Evolutionary conservation across 1,140 invertebrate species (phyloP).

Genomic region (Sycobia sp.): DNA sequence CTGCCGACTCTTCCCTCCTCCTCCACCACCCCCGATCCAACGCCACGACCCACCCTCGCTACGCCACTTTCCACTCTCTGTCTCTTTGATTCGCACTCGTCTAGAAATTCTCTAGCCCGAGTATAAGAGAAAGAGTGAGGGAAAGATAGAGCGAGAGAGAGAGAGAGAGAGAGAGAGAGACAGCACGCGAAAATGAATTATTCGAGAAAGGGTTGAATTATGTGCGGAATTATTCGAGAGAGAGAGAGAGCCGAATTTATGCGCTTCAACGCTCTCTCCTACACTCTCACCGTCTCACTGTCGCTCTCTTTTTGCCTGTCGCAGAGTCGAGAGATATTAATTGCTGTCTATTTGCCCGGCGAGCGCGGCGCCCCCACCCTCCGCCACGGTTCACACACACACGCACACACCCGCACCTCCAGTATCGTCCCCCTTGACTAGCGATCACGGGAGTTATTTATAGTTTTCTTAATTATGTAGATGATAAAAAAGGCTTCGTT

Average conservation of each 20-base stretch:
- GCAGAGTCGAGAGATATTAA: constrained; percentile 51
- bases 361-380: not conserved
- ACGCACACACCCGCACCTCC: not conserved
- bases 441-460: constrained; percentile 17
- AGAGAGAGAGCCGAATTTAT: constrained; percentile 56
- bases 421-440: not conserved
- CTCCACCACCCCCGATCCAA: too few relatives aligned
- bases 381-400: not conserved
- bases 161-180: too few relatives aligned
- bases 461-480: constrained; percentile 14
- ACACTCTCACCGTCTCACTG: constrained; percentile 34
- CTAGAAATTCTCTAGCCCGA: not conserved
- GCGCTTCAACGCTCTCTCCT: constrained; percentile 30
- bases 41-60: too few relatives aligned
- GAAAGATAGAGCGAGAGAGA: too few relatives aligned
- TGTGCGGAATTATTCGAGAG: constrained; percentile 53
- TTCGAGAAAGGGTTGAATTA: constrained; percentile 51
- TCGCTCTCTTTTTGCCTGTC: constrained; percentile 32
- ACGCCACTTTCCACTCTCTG: too few relatives aligned
- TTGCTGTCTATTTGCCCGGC: constrained; percentile 38
- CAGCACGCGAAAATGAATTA: constrained; percentile 40
- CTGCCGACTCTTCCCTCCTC: too few relatives aligned
- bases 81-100: too few relatives aligned
- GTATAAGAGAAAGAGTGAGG: too few relatives aligned
- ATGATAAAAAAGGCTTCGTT: not conserved